A percentile compares a stretch with the other conserved stretches of the same genome.
Conservation (phyloP, 92 coral and sea anemone species). For the Bergia puertoricense region DNA sequence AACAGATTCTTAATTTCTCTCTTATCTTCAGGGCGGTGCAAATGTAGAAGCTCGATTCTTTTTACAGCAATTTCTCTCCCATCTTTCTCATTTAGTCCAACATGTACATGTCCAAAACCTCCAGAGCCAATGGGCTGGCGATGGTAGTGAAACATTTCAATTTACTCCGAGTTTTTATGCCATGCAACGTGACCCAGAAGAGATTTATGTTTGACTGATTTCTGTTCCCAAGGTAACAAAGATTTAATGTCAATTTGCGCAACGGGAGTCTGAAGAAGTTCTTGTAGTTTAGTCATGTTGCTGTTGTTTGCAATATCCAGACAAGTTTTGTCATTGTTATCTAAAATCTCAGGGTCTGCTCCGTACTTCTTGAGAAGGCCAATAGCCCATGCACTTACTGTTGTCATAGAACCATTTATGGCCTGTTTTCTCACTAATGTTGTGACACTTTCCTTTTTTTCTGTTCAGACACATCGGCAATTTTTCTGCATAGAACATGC, state of each 20-base stretch:
- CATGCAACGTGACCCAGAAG: background rate
- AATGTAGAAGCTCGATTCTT: background rate
- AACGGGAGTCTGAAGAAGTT: background rate
- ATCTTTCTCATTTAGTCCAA: constrained; percentile 17
- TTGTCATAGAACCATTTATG: background rate
- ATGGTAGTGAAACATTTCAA: background rate
- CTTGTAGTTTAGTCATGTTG: background rate
- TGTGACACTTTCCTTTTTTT: background rate
- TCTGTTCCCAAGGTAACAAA: constrained; percentile 13
- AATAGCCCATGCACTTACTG: background rate
- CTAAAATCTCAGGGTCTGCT: background rate
- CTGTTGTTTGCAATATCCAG: background rate
- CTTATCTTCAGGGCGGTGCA: constrained; percentile 21
- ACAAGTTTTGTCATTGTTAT: background rate
- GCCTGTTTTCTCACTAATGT: background rate
- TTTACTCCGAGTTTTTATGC: background rate
- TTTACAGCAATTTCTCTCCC: constrained; percentile 15
- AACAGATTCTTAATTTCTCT: constrained; percentile 26
- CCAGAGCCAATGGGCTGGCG: background rate
- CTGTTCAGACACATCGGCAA: background rate
- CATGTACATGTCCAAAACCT: constrained; percentile 33
- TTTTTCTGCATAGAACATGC: background rate
- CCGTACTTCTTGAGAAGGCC: constrained; percentile 1
- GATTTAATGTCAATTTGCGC: background rate
- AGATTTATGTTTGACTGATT: background rate